Conservation (phyloP, 2,797 vertebrate species). For the Cuculus canorus region DNA sequence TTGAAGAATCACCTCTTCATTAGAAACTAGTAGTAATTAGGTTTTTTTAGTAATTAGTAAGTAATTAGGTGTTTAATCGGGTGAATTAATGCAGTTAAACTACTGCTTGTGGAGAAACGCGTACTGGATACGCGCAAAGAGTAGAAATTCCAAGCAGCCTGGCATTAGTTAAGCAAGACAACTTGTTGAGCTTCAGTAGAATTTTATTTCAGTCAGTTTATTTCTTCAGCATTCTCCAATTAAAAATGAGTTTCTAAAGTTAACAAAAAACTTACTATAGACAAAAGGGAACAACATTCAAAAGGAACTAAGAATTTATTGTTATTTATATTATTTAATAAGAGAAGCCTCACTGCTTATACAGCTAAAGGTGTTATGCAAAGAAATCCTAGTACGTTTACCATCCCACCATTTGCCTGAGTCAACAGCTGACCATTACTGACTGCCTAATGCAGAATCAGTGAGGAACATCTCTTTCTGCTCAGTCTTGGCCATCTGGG, state of each 20-base stretch:
- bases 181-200: not conserved
- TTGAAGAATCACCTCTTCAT: not conserved
- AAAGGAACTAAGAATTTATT: not conserved
- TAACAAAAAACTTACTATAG: not conserved
- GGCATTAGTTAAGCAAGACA: not conserved
- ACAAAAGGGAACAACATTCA: not conserved
- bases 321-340: not conserved
- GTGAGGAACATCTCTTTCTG: not conserved
- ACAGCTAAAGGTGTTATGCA: not conserved
- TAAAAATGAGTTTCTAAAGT: not conserved
- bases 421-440: not conserved
- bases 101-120: not conserved
- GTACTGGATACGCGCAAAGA: not conserved
- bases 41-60: not conserved
- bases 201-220: not conserved
- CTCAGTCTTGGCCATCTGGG: accelerated
- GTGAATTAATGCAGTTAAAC: not conserved
- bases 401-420: too few species aligned
- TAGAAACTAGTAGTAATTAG: not conserved
- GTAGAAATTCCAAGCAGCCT: not conserved
- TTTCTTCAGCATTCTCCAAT: not conserved
- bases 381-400: accelerated
- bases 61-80: not conserved
- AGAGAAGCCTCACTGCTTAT: not conserved
- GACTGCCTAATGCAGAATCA: accelerated